phyloP scores from a whole-genome alignment of 2,113 vertebrate genomes.

The Brachypodius melanocephalos region DNA sequence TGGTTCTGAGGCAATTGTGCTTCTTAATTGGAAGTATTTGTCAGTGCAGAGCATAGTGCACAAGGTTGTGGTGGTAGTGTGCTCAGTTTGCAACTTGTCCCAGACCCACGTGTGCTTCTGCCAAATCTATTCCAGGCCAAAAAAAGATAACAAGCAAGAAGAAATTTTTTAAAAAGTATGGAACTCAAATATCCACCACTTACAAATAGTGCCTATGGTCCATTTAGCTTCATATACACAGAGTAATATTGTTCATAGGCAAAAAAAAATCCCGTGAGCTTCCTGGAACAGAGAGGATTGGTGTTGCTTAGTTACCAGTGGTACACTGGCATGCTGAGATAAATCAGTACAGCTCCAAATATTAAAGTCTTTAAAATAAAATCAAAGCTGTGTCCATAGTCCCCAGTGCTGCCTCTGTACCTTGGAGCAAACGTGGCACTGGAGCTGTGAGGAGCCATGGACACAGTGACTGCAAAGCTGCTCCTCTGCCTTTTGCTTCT shows the following conservation, averaged over 20 bases:
- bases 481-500: background rate
- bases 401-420: background rate
- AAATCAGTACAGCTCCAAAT: conserved; percentile 75
- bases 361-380: conserved; percentile 65
- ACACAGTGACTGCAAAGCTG: background rate
- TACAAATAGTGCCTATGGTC: conserved; percentile 67
- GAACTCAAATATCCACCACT: conserved; percentile 9
- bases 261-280: conserved; percentile 67
- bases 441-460: background rate
- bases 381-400: conserved; percentile 49
- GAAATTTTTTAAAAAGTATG: background rate
- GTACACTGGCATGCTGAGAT: conserved; percentile 63
- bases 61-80: background rate
- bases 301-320: conserved; percentile 75
- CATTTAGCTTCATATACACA: conserved; percentile 73
- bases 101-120: background rate
- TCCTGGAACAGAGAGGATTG: conserved; percentile 42
- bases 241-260: conserved; percentile 71
- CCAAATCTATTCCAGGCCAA: background rate
- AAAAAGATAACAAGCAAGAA: background rate
- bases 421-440: background rate
- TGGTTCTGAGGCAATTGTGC: background rate
- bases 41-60: background rate
- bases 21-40: background rate
- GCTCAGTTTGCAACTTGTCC: background rate